Percentiles rank a stretch among this genome's conserved stretches.
Conservation (phyloP, 1,140 invertebrate genomes). For the Pseudomyrmex pallidus region DNA sequence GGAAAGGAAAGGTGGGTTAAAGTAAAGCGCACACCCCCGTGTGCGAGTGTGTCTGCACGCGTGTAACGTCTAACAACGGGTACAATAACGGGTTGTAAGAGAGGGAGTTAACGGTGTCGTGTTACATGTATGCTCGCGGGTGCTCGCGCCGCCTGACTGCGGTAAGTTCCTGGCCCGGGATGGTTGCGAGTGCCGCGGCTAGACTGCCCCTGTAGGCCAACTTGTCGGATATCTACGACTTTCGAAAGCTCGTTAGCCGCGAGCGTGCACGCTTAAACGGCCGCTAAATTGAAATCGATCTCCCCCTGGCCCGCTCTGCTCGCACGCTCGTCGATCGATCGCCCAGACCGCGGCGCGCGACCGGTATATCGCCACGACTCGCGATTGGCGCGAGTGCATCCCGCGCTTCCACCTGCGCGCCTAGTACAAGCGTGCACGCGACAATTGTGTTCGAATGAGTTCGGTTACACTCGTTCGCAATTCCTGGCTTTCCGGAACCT, state of each 20-base stretch:
- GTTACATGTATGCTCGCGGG: conserved; percentile 79
- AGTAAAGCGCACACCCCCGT: neutral
- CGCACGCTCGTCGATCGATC: conserved; percentile 69
- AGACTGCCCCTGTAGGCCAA: conserved; percentile 75
- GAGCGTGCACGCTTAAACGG: conserved; percentile 83
- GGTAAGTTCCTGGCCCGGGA: conserved; percentile 73
- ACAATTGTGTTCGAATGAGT: conserved; percentile 60
- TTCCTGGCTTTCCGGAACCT: neutral
- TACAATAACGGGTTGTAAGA: conserved; percentile 33
- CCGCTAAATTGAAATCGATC: conserved; percentile 85
- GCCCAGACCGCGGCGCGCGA: conserved; percentile 46
- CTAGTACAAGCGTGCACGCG: conserved; percentile 70
- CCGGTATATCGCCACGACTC: too few relatives aligned
- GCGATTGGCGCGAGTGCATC: conserved; percentile 61
- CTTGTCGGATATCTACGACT: conserved; percentile 84
- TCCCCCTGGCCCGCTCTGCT: conserved; percentile 56
- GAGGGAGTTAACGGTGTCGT: conserved; percentile 70
- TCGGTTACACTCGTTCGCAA: conserved; percentile 22
- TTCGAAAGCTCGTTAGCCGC: conserved; percentile 84
- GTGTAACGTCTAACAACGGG: conserved; percentile 13
- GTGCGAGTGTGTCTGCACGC: conserved; percentile 16
- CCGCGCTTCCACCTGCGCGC: conserved; percentile 52
- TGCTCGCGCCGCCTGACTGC: conserved; percentile 64
- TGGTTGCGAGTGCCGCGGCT: conserved; percentile 63
- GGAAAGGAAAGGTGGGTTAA: too few relatives aligned